A percentile compares a stretch with the other conserved stretches of the same genome.
These are phyloP conservation scores for Orchestes rusci DNA, from an alignment of 2,888 invertebrate genomes.

Conservation along the genomic window DNA sequence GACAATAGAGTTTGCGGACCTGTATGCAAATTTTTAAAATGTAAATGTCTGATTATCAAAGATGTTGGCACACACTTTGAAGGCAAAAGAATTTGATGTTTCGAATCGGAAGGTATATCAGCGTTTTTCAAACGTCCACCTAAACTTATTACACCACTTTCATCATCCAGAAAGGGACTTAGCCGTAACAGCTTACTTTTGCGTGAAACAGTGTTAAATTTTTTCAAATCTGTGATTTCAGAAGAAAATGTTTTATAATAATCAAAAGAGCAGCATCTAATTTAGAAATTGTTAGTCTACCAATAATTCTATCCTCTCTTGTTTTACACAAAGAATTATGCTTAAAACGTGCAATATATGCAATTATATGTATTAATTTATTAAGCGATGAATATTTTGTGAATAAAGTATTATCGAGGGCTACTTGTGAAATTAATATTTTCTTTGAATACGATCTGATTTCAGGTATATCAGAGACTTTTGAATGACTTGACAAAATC, in stretches of 20 bases:
- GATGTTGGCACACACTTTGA: slow-evolving; percentile 17
- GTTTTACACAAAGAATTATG: too few species aligned
- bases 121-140: background rate
- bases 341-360: too few species aligned
- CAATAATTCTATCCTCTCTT: too few species aligned
- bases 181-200: background rate
- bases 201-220: background rate
- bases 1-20: slow-evolving; percentile 17
- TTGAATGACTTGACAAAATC: too few species aligned
- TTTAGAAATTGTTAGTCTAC: background rate
- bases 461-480: too few species aligned
- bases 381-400: slow-evolving; percentile 1
- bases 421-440: too few species aligned
- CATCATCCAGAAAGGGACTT: slow-evolving; percentile 2
- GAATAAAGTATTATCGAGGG: too few species aligned
- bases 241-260: background rate
- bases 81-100: slow-evolving; percentile 6
- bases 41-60: slow-evolving; percentile 19
- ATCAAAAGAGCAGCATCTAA: background rate
- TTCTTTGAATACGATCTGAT: too few species aligned
- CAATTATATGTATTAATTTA: background rate
- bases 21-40: slow-evolving; percentile 22
- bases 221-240: background rate
- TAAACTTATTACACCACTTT: background rate
- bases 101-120: background rate